A percentile compares a stretch with the other conserved stretches of the same genome.
These are phyloP conservation scores for Phalacrocorax brasilianus DNA, from an alignment of 2,113 vertebrate genomes.

Conservation along the genomic window DNA sequence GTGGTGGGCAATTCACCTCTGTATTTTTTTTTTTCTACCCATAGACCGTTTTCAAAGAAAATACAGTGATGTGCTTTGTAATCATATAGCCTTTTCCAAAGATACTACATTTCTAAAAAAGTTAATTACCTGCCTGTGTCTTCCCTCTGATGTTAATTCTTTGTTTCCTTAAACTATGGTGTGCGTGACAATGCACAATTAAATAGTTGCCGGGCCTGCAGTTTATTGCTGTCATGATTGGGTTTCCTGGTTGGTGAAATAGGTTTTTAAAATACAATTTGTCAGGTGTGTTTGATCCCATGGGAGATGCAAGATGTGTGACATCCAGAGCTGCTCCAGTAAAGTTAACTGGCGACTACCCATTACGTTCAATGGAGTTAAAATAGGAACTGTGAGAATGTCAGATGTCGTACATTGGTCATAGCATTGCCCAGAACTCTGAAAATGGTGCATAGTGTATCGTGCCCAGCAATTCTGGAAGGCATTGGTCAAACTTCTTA, in stretches of 20 bases:
- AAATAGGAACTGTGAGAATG: not conserved
- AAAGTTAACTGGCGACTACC: not conserved
- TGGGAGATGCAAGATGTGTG: not conserved
- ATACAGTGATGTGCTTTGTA: not conserved
- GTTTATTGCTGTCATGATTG: not conserved
- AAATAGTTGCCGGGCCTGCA: not conserved
- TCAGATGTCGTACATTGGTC: not conserved
- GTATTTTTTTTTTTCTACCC: not conserved
- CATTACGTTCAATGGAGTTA: not conserved
- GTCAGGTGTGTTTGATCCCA: not conserved
- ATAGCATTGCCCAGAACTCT: not conserved
- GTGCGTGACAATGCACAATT: accelerated
- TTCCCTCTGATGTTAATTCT: not conserved
- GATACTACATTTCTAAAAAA: not conserved
- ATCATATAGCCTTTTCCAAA: not conserved
- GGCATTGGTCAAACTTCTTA: not conserved
- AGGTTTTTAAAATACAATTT: not conserved
- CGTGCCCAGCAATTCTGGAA: not conserved
- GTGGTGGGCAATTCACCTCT: not conserved
- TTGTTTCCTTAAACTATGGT: not conserved
- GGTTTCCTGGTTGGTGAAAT: not conserved
- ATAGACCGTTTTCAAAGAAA: not conserved
- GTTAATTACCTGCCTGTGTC: not conserved
- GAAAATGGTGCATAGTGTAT: not conserved
- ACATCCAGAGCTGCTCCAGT: not conserved